These are phyloP conservation scores for Hippocampus mohnikei DNA, from an alignment of 2,113 vertebrate species.

Conservation along the genomic window DNA sequence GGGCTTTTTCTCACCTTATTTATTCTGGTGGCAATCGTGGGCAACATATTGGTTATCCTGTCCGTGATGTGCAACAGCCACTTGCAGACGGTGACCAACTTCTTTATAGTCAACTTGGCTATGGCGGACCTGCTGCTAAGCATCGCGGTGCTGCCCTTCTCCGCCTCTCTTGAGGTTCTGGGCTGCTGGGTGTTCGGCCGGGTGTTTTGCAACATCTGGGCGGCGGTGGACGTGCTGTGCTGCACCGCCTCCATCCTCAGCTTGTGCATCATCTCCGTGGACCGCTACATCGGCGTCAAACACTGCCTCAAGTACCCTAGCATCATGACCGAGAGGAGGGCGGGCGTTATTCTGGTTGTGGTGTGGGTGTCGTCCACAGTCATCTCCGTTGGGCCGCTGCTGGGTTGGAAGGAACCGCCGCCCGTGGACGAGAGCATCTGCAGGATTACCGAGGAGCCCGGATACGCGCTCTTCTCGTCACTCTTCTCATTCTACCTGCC, in stretches of 20 bases:
- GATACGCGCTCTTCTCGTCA: slow-evolving; percentile 96
- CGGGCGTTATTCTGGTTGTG: slow-evolving; percentile 81
- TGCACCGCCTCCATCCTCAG: slow-evolving; percentile 98
- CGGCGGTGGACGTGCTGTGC: slow-evolving; percentile 95
- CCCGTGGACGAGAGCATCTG: slow-evolving; percentile 86
- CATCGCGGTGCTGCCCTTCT: slow-evolving; percentile 91
- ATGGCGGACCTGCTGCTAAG: slow-evolving; percentile 92
- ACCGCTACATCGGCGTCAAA: slow-evolving; percentile 94
- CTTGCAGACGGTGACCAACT: slow-evolving; percentile 94
- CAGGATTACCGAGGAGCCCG: slow-evolving; percentile 91
- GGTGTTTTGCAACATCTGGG: slow-evolving; percentile 97
- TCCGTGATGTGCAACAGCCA: slow-evolving; percentile 94
- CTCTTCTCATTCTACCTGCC: slow-evolving; percentile 97
- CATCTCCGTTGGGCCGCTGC: slow-evolving; percentile 91
- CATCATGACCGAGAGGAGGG: slow-evolving; percentile 93
- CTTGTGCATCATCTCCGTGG: slow-evolving; percentile 94
- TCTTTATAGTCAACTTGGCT: slow-evolving; percentile 96
- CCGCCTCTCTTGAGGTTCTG: slow-evolving; percentile 89
- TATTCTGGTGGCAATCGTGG: slow-evolving; percentile 88
- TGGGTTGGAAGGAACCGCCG: slow-evolving; percentile 96
- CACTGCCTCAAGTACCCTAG: slow-evolving; percentile 94
- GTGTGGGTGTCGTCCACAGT: slow-evolving; percentile 90
- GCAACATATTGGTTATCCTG: slow-evolving; percentile 94
- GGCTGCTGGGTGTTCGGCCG: slow-evolving; percentile 95
- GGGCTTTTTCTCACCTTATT: slow-evolving; percentile 86